phyloP scores from a whole-genome alignment of 1,140 invertebrate genomes.

The Hylaeus anthracinus region DNA sequence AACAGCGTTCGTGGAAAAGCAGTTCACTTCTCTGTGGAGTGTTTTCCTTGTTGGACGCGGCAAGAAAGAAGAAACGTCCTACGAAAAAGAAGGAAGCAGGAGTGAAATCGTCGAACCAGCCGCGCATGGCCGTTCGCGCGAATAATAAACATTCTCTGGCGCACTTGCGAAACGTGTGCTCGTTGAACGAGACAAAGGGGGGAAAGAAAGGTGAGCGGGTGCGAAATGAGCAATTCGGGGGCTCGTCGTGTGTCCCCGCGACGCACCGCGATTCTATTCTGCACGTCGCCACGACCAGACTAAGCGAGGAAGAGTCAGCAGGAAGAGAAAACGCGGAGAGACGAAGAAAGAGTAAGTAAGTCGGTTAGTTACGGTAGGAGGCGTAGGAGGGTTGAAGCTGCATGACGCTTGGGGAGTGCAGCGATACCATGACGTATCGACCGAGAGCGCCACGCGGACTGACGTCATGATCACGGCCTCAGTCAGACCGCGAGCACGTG shows the following conservation, averaged over 20 bases:
- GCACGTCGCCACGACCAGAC: neutral
- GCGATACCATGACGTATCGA: slow-evolving; percentile 77
- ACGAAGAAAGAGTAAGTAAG: slow-evolving; percentile 26
- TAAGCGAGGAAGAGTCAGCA: slow-evolving; percentile 9
- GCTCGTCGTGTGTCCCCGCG: slow-evolving; percentile 48
- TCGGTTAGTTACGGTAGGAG: slow-evolving; percentile 3
- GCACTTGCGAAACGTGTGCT: neutral
- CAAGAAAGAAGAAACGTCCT: neutral
- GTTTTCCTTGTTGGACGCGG: neutral
- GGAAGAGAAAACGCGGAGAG: slow-evolving; percentile 24
- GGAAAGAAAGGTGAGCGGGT: neutral
- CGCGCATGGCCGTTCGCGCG: neutral
- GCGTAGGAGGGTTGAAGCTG: slow-evolving; percentile 42
- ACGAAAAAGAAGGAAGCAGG: neutral
- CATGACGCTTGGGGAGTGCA: slow-evolving; percentile 66
- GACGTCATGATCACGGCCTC: slow-evolving; percentile 81
- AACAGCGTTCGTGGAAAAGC: neutral
- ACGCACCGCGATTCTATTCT: neutral
- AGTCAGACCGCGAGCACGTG: slow-evolving; percentile 79
- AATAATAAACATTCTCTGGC: neutral
- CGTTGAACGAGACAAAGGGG: neutral
- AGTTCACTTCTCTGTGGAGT: neutral
- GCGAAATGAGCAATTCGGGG: slow-evolving; percentile 43
- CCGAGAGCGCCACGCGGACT: slow-evolving; percentile 74
- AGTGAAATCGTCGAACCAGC: slow-evolving; percentile 2